phyloP scores from a whole-genome alignment of 2,797 vertebrate genomes.

The Aeoliscus strigatus region DNA sequence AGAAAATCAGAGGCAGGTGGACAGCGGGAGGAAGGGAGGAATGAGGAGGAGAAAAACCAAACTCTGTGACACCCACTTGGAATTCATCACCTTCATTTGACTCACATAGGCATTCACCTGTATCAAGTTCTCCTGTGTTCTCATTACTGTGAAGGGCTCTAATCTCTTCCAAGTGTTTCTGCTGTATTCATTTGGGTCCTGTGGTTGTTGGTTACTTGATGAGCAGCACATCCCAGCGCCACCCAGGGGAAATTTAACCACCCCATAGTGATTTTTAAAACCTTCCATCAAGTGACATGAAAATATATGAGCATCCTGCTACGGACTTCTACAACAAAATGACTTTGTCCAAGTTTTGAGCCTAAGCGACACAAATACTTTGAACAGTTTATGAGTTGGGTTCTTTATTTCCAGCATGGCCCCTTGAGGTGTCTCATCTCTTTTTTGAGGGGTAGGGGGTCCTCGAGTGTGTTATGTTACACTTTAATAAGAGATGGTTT shows the following conservation, averaged over 20 bases:
- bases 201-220: conserved; percentile 51
- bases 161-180: conserved; percentile 33
- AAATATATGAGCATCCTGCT: conserved; percentile 22
- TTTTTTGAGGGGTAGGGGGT: no score
- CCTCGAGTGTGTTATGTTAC: no score
- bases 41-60: background rate
- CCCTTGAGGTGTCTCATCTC: no score
- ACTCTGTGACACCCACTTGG: background rate
- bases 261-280: conserved; percentile 45
- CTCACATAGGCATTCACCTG: conserved; percentile 7
- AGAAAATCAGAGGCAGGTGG: conserved; percentile 13
- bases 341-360: conserved; percentile 1
- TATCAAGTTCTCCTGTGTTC: conserved; percentile 1
- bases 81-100: conserved; percentile 20
- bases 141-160: conserved; percentile 25
- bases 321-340: conserved; percentile 9
- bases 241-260: conserved; percentile 54
- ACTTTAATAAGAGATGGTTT: no score
- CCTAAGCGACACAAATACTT: no score
- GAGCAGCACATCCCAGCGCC: conserved; percentile 28
- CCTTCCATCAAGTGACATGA: conserved; percentile 44
- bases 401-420: no score
- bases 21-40: background rate
- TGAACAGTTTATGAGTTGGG: no score
- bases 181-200: conserved; percentile 25